phyloP scores from a whole-genome alignment of 2,888 invertebrate species.

The Flexamia atlantica region DNA sequence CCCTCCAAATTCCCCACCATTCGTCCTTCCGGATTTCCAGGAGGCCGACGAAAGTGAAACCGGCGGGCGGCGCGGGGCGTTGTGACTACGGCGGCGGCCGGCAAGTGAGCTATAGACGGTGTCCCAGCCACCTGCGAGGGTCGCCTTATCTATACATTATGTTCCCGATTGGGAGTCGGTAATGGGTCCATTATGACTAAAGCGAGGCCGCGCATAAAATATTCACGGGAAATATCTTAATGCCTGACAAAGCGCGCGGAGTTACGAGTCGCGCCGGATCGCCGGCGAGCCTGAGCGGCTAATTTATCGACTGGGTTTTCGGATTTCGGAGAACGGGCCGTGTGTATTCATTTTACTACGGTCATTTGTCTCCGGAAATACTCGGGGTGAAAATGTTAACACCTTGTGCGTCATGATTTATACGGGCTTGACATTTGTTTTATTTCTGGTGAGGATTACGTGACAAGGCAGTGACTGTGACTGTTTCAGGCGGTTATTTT shows the following conservation, averaged over 20 bases:
- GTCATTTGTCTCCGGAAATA: constrained; percentile 54
- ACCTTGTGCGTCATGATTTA: constrained; percentile 53
- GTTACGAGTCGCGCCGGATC: constrained; percentile 33
- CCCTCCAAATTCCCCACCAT: no score
- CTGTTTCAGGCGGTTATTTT: no score
- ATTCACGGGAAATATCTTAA: constrained; percentile 58
- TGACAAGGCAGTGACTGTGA: background rate
- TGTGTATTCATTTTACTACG: constrained; percentile 56
- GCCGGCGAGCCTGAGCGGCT: constrained; percentile 30
- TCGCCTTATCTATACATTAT: constrained; percentile 56
- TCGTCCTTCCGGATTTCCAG: no score
- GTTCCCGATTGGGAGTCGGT: constrained; percentile 57
- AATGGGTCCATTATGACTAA: constrained; percentile 59
- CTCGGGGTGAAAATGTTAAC: constrained; percentile 51
- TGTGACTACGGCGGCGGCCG: background rate
- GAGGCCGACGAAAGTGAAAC: background rate
- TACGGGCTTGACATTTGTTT: constrained; percentile 39
- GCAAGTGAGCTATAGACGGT: constrained; percentile 44
- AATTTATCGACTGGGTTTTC: constrained; percentile 57
- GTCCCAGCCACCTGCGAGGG: constrained; percentile 33
- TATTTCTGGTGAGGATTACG: constrained; percentile 34
- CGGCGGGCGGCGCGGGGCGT: background rate
- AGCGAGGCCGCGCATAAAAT: constrained; percentile 50
- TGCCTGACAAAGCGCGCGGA: constrained; percentile 54
- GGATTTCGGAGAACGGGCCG: constrained; percentile 39